Base-by-base conservation (phyloP, 2,888 invertebrate species). In the Noctua janthe region DNA sequence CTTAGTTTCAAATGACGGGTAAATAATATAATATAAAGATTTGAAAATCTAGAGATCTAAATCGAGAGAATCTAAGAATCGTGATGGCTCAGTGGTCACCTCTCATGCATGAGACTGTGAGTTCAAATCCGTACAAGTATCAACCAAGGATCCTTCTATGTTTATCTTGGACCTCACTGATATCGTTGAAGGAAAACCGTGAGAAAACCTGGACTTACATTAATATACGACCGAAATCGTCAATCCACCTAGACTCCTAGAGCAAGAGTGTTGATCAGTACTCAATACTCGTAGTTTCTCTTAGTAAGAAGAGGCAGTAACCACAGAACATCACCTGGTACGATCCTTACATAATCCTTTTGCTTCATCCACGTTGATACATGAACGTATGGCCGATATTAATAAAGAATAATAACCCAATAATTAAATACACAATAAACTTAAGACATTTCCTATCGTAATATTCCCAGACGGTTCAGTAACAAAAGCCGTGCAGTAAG, bases 401-500 rank as follows among this genome's bases (percentile, higher is more conserved):
- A 7, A 20, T 7, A 8, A 66, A 74, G 7, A 67, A 76, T 49
- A 66, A 54, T 64, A 71, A 56, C 23, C 29, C 43, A 56, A 35
- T 74, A 59, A 76, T 81, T 71, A 76, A 84, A 70, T 70, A 62
- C 15, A 66, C 67, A 85, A 77, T 75, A 13, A 82, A 29, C 39
- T n/a, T 29, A 69, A 66, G 73, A 74, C 51, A 72, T 74, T 47
- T 76, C 76, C 13, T 67, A 35, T 64, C 23, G 29, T 29, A 64
- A 85, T 49, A 17, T 54, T 49, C 59, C 29, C 49, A 71, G 78
- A 74, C 54, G 72, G 74, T 6, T 72, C 69, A 62, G 67, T 62
- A 77, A 80, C 76, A 84, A 87, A 86, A 78, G 71, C 76, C 70
- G 11, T 23, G 70, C 39, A 71, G 71, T 15, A 23, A 64, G 20